A percentile compares a stretch with the other conserved stretches of the same genome.
Conservation (phyloP, 1,140 invertebrate genomes). For the Limonius californicus region DNA sequence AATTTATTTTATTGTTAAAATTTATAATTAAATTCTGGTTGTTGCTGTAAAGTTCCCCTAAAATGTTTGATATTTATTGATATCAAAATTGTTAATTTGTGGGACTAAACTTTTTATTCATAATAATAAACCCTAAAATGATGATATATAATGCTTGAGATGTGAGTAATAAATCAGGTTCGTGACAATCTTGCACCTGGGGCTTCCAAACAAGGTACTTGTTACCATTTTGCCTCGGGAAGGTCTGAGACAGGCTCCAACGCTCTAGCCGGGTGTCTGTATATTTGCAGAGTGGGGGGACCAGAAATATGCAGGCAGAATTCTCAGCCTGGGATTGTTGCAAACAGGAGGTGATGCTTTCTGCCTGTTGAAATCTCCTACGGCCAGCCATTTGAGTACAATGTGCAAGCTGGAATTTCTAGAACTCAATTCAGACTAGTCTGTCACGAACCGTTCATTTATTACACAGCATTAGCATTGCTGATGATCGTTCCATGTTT, state of each 20-base stretch:
- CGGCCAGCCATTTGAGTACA: conserved; percentile 55
- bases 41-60: too few relatives aligned
- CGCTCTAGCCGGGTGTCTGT: conserved; percentile 53
- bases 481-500: not conserved
- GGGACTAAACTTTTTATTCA: too few relatives aligned
- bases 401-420: conserved; percentile 51
- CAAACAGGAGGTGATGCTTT: conserved; percentile 37
- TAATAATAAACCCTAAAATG: too few relatives aligned
- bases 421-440: conserved; percentile 63
- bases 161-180: conserved; percentile 31
- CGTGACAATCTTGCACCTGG: conserved; percentile 56
- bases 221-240: conserved; percentile 54
- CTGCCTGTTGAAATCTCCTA: conserved; percentile 53
- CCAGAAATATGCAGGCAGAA: conserved; percentile 50
- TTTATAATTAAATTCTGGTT: too few relatives aligned
- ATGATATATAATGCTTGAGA: conserved; percentile 5
- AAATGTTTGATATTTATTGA: too few relatives aligned
- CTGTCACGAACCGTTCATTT: conserved; percentile 48
- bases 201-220: conserved; percentile 53
- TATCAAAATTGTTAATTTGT: too few relatives aligned
- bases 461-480: not conserved
- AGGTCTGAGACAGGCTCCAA: conserved; percentile 55
- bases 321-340: conserved; percentile 36
- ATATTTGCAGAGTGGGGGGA: conserved; percentile 52
- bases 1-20: too few relatives aligned